Evolutionary conservation across 1,140 invertebrate genomes (phyloP).

Genomic region (Procambarus clarkii): DNA sequence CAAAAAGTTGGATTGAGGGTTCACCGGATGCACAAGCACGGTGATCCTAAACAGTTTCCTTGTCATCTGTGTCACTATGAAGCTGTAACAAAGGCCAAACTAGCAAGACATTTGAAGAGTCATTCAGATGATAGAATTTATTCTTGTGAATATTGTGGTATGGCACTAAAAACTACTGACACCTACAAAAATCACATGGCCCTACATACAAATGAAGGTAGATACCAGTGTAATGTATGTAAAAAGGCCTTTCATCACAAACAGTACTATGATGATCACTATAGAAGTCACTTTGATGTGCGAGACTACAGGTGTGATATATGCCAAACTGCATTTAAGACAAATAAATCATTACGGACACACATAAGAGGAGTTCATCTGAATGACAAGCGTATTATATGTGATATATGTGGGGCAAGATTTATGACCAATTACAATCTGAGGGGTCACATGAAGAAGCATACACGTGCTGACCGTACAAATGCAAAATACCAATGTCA

Average conservation of each 20-base stretch:
- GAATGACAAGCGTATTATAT: slow-evolving; percentile 42
- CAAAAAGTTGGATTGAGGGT: slow-evolving; percentile 54
- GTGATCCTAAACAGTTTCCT: slow-evolving; percentile 48
- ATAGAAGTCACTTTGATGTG: slow-evolving; percentile 41
- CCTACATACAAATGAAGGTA: slow-evolving; percentile 50
- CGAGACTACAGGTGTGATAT: slow-evolving; percentile 41
- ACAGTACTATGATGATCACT: slow-evolving; percentile 62
- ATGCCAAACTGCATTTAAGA: slow-evolving; percentile 49
- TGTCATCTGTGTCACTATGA: slow-evolving; percentile 27
- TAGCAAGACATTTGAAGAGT: slow-evolving; percentile 35
- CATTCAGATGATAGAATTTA: slow-evolving; percentile 30
- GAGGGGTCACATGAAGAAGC: slow-evolving; percentile 57
- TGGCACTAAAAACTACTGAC: slow-evolving; percentile 35
- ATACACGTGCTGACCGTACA: slow-evolving; percentile 5
- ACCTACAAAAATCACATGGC: slow-evolving; percentile 53
- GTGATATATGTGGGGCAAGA: slow-evolving; percentile 44
- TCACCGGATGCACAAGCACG: slow-evolving; percentile 61
- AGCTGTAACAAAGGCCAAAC: slow-evolving; percentile 45
- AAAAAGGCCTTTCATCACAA: slow-evolving; percentile 56
- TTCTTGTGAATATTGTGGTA: slow-evolving; percentile 38
- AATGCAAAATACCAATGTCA: slow-evolving; percentile 1
- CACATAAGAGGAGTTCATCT: slow-evolving; percentile 49
- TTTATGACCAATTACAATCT: slow-evolving; percentile 62
- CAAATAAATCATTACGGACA: slow-evolving; percentile 23
- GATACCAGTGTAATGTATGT: slow-evolving; percentile 52